Base-by-base conservation (phyloP, 2,113 vertebrate species). In the Brienomyrus longianalis region DNA sequence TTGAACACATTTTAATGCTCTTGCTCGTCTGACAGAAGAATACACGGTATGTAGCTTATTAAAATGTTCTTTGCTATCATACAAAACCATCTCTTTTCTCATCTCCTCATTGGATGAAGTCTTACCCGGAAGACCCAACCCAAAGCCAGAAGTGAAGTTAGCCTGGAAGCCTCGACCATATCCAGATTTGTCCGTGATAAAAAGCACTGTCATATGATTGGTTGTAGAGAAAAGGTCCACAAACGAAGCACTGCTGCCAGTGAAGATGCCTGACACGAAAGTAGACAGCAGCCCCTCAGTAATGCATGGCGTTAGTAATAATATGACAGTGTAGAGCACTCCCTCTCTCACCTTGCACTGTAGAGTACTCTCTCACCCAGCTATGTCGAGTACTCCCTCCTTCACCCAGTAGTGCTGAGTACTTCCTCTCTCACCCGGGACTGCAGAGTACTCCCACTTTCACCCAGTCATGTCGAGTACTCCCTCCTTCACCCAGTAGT, bases 101-200 rank as follows among this genome's bases (percentile, higher is more conserved):
- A 48, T 52, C 13, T 19, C 11, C 0, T n/a, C n/a, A 31, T 52
- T 52, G 11, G 19, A 43, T 2, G 11, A n/a, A 45, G 35, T 54
- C 92, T 92, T 88, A 97, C 96, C 94, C 89, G 93, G 90, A 92
- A 93, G 92, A 66, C 98, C 97, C 56, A 99, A 94, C 17, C 89
- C 9, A 56, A 97, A 93, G 31, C 98, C 98, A 0, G 96, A 95
- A 47, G 96, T 98, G 89, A 99, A 99, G 91, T 98, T 99, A 50
- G 98, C 98, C 83, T 92, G 95, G 94, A 99, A 99, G 15, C 98
- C 98, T 13, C 85, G 91, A 0, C 48, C 66, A 0, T 91, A 56
- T 43, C 5, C 10, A 0, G 19, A 52, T 0, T 0, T 0, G 43
- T 98, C 92, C 0, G 97, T 96, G 52, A 90, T 92, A 27, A 99